Base-by-base conservation (phyloP, 2,113 vertebrate genomes). In the Perccottus glenii region DNA sequence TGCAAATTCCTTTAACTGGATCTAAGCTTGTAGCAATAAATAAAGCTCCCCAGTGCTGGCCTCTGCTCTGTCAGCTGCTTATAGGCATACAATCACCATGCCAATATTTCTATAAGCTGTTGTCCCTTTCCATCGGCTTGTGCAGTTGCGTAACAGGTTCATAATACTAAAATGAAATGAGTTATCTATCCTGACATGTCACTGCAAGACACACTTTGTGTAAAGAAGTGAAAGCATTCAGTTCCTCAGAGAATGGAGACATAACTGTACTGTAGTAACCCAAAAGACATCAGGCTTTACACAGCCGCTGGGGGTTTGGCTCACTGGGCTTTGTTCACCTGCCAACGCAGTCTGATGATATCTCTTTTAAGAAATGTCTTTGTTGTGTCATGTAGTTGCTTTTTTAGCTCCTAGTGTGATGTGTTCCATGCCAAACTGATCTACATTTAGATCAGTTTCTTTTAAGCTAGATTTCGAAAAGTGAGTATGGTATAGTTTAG, bases 111-210 rank as follows among this genome's bases (percentile, higher is more conserved):
- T 32, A 14, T 61, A 16, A 46, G 5, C 5, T 10, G 6, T 7
- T 70, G 15, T 27, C 43, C 2, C n/a, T 71, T 12, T 10, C 8
- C 40, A 44, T 32, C 8, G 45, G 50, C 59, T 66, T 53, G n/a
- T 4, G 1, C 0, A 8, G 66, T 61, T 78, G 46, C 62, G 61
- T 72, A 67, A 68, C 50, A 53, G 5, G 0, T 35, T 70, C 58
- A 65, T 36, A 35, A 59, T 33, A 48, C 49, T 19, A 67, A 62
- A 81, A 67, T 5, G 9, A 36, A 63, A 50, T 7, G 60, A 80
- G 64, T 84, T 84, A 85, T 80, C 60, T 63, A 81, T 80, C 59
- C 40, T 73, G 73, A 82, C 84, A 87, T 62, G 84, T 78, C 67
- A 53, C 69, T 73, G 69, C 84, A 84, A 73, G 75, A 78, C 49